Base-by-base conservation (phyloP, 2,797 vertebrate genomes). In the Melanotaenia trifasciata region DNA sequence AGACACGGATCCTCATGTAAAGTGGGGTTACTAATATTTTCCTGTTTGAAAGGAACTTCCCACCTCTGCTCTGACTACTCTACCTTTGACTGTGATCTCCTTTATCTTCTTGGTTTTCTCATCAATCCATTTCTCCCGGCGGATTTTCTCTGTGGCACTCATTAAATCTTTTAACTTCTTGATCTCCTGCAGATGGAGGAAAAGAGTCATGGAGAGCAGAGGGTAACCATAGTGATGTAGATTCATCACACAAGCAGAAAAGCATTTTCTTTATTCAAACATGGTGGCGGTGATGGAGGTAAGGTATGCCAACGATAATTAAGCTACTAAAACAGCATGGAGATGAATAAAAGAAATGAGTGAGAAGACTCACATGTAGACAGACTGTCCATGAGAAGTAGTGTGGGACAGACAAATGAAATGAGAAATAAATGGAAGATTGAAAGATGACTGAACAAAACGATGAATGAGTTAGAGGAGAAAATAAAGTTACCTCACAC, bases 41-140 rank as follows among this genome's bases (percentile, higher is more conserved):
- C 10, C 38, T 40, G 38, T 40, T 40, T 14, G 0, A 40, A 4
- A 13, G 1, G 38, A 40, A 10, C 38, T 14, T 12, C 35, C 3
- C 38, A 40, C 38, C 38, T 47, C 45, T 0, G 0, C 13, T 60
- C 1, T 0, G 12, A n/a, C 20, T 3, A 5, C 10, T 0, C 13
- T 74, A 99, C 98, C 97, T 96, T 96, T 96, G 11, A 99, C 97
- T 0, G 98, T 99, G 89, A 98, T 95, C 85, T 99, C 98, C 84
- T 98, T 99, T 84, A 99, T 99, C 93, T 96, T 99, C 78, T 95
- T 97, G 56, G 97, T 97, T 82, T 99, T 99, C 91, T 99, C 98
- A 1, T 95, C 96, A 1, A 99, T 97, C 98, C 98, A 99, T 76
- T 98, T 98, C 92, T 99, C 98, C 22, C 97, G 79, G 4, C 96